phyloP scores from a whole-genome alignment of 2,113 vertebrate genomes.

The Lampris megalopsis region DNA sequence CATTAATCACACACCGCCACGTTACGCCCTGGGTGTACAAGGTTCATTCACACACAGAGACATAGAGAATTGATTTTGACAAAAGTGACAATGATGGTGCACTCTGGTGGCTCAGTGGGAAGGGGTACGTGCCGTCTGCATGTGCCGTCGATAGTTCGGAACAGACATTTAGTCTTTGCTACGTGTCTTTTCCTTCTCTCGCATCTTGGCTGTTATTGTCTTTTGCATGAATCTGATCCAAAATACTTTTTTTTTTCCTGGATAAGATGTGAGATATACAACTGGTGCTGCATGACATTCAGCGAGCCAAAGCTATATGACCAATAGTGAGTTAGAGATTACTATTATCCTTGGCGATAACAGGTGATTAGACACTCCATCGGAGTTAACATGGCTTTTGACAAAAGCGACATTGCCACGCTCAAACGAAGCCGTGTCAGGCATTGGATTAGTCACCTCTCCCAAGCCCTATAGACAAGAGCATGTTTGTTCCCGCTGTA shows the following conservation, averaged over 20 bases:
- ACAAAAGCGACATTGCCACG: constrained; percentile 29
- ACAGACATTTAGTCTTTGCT: neutral
- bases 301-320: too few relatives aligned
- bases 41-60: constrained; percentile 4
- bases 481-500: constrained; percentile 68
- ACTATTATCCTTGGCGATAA: too few relatives aligned
- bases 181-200: neutral
- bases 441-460: constrained; percentile 66
- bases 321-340: too few relatives aligned
- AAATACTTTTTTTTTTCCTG: too few relatives aligned
- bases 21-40: constrained; percentile 10
- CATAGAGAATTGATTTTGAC: constrained; percentile 1
- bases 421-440: constrained; percentile 54
- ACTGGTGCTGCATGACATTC: too few relatives aligned
- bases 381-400: constrained; percentile 55
- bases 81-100: neutral
- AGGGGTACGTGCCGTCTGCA: neutral
- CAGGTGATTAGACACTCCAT: constrained; percentile 17
- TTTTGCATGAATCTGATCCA: neutral
- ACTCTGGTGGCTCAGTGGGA: neutral
- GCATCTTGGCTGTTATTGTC: neutral
- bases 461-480: constrained; percentile 64
- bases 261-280: too few relatives aligned
- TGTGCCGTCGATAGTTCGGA: neutral
- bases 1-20: constrained; percentile 32